phyloP scores from a whole-genome alignment of 2,888 invertebrate genomes.

The Agriopis marginaria region DNA sequence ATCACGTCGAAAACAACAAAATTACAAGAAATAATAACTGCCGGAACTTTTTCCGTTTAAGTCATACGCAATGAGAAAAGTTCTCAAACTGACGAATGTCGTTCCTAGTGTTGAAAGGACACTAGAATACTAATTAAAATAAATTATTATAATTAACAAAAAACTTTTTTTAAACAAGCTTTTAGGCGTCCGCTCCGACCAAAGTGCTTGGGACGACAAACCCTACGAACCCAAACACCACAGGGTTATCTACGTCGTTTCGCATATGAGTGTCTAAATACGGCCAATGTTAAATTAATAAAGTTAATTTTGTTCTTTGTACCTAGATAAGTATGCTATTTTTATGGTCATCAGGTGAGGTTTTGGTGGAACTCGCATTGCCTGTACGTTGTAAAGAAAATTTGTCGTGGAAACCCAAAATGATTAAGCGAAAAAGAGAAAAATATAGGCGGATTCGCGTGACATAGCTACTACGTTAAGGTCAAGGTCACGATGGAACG shows the following conservation, averaged over 20 bases:
- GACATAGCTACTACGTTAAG: constrained; percentile 17
- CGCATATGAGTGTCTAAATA: no score
- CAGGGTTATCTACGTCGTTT: no score
- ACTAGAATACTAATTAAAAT: no score
- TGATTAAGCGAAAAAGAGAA: background rate
- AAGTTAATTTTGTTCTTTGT: no score
- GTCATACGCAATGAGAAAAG: constrained; percentile 14
- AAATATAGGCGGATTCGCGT: background rate
- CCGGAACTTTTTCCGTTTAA: constrained; percentile 9
- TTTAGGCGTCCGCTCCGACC: no score
- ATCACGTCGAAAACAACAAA: constrained; percentile 12
- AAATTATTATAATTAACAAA: no score
- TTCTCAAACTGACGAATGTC: constrained; percentile 4
- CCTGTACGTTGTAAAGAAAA: background rate
- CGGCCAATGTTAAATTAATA: no score
- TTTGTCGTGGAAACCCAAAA: background rate
- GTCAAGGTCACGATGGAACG: constrained; percentile 26
- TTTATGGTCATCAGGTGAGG: background rate
- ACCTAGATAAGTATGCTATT: no score
- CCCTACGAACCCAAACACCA: no score
- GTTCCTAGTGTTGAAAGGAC: background rate
- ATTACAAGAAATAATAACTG: constrained; percentile 8
- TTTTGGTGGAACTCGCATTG: background rate
- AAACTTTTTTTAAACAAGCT: no score
- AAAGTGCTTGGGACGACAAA: no score